Evolutionary conservation across 2,797 vertebrate species (phyloP), one percentile per base, ranked within the genome.

Genomic region (Chrosomus eos): DNA sequence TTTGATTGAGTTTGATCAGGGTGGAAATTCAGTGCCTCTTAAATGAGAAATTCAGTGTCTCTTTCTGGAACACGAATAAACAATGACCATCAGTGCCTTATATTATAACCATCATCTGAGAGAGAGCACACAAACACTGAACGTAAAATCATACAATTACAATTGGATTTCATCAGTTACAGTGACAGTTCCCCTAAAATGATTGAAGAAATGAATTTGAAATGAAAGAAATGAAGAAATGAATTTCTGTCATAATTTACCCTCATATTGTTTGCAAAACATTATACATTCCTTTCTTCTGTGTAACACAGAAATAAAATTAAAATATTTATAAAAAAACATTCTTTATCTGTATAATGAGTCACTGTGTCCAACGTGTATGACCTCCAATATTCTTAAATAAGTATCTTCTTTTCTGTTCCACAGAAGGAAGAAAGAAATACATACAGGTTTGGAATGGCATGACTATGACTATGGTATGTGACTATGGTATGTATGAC

Each of bases 1-100:
- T 88, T 86, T 84, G 66, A 84, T 88, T 38, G 40, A 28, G 66
- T 58, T 64, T 77, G 76, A 64, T 83, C 80, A 86, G 45, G 45
- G 67, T 16, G 3, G 53, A 76, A 71, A 82, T 82, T 76, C 79
- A 72, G 40, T 83, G 33, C n/a, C 73, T 83, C 62, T 76, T 76
- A 11, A 67, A 76, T 21, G 72, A 55, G 45, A 76, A 68, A 76
- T 64, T 31, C 18, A 48, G 33, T 53, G 23, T 45, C 33, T 68
- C 3, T 75, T 48, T 66, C 43, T 66, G 72, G 11, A 67, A 55
- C 48, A 31, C 62, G 13, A 62, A 18, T 73, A 67, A 19, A 83
- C 72, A 67, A 62, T 40, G 31, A 51, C 28, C 33, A 43, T n/a
- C 18, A 33, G 19, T n/a, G 26, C 33, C 23, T 13, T 64, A 74